Percentiles rank a stretch among this genome's conserved stretches.
These are phyloP conservation scores for Drosophila tropicalis DNA, from an alignment of 1,140 invertebrate genomes.

Conservation along the genomic window DNA sequence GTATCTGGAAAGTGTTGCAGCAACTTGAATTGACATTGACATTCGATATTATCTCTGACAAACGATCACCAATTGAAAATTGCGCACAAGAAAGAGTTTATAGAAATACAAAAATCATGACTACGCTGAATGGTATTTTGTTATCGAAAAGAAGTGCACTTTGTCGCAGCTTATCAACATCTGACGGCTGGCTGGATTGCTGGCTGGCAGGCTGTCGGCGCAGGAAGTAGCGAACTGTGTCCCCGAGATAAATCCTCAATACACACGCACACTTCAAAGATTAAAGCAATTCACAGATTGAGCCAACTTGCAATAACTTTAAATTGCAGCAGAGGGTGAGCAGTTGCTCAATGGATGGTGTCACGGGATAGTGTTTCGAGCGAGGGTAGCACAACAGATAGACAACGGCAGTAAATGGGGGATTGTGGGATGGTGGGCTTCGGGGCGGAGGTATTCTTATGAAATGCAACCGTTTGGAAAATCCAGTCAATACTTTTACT, in stretches of 20 bases:
- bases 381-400: conserved; percentile 24
- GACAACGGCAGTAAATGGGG: conserved; percentile 15
- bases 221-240: conserved; percentile 30
- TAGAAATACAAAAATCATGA: conserved; percentile 43
- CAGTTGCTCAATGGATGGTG: conserved; percentile 3
- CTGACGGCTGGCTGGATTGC: conserved; percentile 24
- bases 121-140: conserved; percentile 27
- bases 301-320: conserved; percentile 67
- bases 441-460: conserved; percentile 48
- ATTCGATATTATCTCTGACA: conserved; percentile 74
- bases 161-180: conserved; percentile 82
- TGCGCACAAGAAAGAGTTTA: conserved; percentile 65
- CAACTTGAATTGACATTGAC: conserved; percentile 68
- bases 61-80: conserved; percentile 77
- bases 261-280: conserved; percentile 60
- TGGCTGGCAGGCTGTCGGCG: neutral
- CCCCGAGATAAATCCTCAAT: conserved; percentile 52
- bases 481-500: conserved; percentile 81
- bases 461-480: conserved; percentile 79
- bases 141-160: conserved; percentile 61
- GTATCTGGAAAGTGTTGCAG: conserved; percentile 4
- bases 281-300: conserved; percentile 82
- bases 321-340: conserved; percentile 49
- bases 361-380: neutral
- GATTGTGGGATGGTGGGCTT: neutral